Conservation (phyloP, 2,113 vertebrate species). For the Tonatia bakeri region DNA sequence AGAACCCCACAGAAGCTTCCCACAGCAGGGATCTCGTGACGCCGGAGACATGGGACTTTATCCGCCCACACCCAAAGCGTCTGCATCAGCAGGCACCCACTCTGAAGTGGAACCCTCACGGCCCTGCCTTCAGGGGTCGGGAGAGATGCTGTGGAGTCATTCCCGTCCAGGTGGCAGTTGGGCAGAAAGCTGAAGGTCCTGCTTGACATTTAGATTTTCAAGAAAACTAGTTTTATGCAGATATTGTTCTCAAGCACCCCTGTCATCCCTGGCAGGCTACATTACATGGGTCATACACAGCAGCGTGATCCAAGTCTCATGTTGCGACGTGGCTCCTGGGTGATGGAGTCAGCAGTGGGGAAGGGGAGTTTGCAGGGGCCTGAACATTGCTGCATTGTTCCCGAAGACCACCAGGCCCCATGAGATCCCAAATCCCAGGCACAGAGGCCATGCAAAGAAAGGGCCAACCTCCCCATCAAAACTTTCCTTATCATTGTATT, state of each 20-base stretch:
- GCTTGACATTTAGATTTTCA: conserved; percentile 57
- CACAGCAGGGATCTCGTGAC: neutral
- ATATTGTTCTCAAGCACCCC: conserved; percentile 42
- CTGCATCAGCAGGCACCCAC: neutral
- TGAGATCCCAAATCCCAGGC: neutral
- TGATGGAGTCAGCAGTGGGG: conserved; percentile 59
- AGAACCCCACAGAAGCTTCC: neutral
- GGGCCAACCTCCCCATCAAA: neutral
- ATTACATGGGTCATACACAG: conserved; percentile 55
- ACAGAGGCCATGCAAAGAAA: conserved; percentile 49
- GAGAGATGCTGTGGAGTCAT: neutral
- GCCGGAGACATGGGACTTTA: neutral
- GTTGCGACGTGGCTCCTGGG: conserved; percentile 53
- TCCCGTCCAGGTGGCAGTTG: neutral
- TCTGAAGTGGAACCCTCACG: neutral
- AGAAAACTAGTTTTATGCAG: conserved; percentile 69
- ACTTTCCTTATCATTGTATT: conserved; percentile 25
- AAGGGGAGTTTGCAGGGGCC: neutral
- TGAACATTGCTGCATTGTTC: conserved; percentile 60
- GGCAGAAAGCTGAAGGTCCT: neutral
- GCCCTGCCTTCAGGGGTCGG: neutral
- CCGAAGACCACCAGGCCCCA: conserved; percentile 11
- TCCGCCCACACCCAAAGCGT: neutral
- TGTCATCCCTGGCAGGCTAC: conserved; percentile 38
- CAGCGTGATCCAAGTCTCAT: conserved; percentile 42